Percentiles rank a stretch among this genome's conserved stretches.
phyloP scores from a whole-genome alignment of 2,113 vertebrate species.

The Myrmophylax atrothorax region DNA sequence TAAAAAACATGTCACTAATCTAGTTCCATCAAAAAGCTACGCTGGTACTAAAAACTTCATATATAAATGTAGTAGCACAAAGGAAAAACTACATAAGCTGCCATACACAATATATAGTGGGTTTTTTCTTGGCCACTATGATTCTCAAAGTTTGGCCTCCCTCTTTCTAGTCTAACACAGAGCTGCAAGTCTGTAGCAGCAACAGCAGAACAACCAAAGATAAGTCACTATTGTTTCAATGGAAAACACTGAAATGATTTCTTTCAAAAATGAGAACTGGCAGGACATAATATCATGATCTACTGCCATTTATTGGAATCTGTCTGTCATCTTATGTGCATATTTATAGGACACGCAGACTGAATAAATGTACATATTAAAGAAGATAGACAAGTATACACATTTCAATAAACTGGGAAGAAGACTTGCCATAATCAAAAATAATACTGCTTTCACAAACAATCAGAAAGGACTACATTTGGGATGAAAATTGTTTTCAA shows the following conservation, averaged over 20 bases:
- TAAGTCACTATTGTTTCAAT: not conserved
- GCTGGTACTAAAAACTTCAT: not conserved
- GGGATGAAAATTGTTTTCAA: not conserved
- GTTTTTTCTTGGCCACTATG: not conserved
- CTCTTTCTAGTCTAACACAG: not conserved
- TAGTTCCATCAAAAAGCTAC: not conserved
- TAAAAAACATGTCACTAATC: not conserved
- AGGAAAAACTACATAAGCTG: not conserved
- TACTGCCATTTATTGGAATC: constrained; percentile 46
- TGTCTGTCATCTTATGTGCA: not conserved
- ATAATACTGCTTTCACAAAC: not conserved
- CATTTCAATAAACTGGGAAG: not conserved
- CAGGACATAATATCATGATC: not conserved
- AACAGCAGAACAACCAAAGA: not conserved
- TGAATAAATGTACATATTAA: not conserved
- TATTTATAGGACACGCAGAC: not conserved
- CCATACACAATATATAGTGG: not conserved
- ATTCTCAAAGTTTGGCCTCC: not conserved
- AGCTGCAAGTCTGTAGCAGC: not conserved
- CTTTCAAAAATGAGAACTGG: not conserved
- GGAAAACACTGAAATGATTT: not conserved
- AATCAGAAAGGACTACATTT: not conserved
- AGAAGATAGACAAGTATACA: not conserved
- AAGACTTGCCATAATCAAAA: not conserved
- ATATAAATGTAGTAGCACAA: not conserved